phyloP scores from a whole-genome alignment of 2,888 invertebrate species.

The Petrophora chlorosata region DNA sequence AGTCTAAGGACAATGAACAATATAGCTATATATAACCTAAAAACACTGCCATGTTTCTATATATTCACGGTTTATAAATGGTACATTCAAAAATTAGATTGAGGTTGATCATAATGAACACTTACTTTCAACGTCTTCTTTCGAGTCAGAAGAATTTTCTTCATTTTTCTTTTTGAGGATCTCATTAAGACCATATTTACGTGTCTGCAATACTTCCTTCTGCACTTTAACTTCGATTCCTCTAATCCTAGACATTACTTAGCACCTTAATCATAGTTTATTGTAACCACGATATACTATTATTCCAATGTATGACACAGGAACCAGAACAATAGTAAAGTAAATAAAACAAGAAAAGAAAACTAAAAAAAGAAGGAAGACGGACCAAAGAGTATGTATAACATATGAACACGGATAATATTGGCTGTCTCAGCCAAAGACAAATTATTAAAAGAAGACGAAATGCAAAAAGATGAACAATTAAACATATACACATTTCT shows the following conservation, averaged over 20 bases:
- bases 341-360: not conserved
- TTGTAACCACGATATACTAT: not conserved
- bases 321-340: not conserved
- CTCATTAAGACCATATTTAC: slow-evolving; percentile 57
- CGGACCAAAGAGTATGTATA: not conserved
- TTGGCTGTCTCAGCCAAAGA: too few relatives aligned
- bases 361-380: not conserved
- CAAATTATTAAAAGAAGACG: too few relatives aligned
- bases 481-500: too few relatives aligned
- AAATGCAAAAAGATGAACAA: too few relatives aligned
- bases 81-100: not conserved
- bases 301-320: not conserved
- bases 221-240: slow-evolving; percentile 66
- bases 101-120: not conserved
- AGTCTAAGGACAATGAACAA: too few relatives aligned
- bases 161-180: slow-evolving; percentile 57
- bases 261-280: slow-evolving; percentile 18
- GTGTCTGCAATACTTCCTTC: slow-evolving; percentile 58
- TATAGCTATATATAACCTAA: too few relatives aligned
- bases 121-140: slow-evolving; percentile 70
- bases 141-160: slow-evolving; percentile 51
- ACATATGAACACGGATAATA: too few relatives aligned
- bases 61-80: not conserved
- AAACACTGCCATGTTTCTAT: not conserved
- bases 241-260: slow-evolving; percentile 63